Percentiles rank a stretch among this genome's conserved stretches.
Conservation (phyloP, 2,797 vertebrate genomes). For the Channallabes apus region DNA sequence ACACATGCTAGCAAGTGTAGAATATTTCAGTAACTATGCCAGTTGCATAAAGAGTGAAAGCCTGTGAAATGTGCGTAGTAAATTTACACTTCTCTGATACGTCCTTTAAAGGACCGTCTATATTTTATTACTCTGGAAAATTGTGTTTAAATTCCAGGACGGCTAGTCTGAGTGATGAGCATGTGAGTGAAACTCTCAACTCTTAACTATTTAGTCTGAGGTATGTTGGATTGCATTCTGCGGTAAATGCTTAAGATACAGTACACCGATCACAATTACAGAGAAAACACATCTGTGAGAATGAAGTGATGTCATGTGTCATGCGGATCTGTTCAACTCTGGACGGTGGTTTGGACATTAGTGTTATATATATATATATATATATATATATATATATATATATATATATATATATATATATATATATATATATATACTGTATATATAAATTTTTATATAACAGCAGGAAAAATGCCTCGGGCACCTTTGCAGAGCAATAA, state of each 20-base stretch:
- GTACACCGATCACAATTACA: neutral
- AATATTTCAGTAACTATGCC: neutral
- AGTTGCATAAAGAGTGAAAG: neutral
- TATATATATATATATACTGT: too few relatives aligned
- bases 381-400: too few relatives aligned
- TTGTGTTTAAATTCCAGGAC: neutral
- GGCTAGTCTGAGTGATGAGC: too few relatives aligned
- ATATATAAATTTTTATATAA: neutral
- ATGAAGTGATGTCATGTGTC: neutral
- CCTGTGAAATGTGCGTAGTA: neutral
- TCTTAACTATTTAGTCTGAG: neutral
- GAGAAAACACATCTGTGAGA: too few relatives aligned
- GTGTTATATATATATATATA: too few relatives aligned
- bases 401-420: too few relatives aligned
- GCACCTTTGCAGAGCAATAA: neutral
- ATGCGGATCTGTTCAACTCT: neutral
- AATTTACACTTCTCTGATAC: neutral
- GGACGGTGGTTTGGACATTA: neutral
- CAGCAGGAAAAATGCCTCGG: too few relatives aligned
- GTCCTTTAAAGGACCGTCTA: neutral
- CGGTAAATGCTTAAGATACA: neutral
- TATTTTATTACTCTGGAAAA: too few relatives aligned
- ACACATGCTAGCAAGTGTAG: neutral
- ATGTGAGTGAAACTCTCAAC: neutral
- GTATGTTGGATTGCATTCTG: slow-evolving; percentile 7